Conservation (phyloP, 2,888 invertebrate genomes). For the Metalampra italica region DNA sequence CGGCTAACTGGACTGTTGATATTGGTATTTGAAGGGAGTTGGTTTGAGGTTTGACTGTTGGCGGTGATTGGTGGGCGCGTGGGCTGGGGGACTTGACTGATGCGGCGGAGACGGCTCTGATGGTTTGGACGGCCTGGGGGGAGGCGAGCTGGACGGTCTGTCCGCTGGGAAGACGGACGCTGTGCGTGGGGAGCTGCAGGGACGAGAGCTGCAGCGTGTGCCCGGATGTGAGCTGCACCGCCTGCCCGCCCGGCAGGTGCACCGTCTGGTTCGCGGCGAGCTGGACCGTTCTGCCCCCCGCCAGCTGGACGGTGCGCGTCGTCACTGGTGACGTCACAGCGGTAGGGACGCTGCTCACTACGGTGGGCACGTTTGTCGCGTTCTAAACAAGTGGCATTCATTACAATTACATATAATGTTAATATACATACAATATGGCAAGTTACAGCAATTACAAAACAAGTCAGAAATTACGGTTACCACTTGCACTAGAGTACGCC, state of each 20-base stretch:
- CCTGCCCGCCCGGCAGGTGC: conserved; percentile 46
- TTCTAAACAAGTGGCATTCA: conserved; percentile 32
- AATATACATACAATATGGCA: too few relatives aligned
- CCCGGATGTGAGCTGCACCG: conserved; percentile 47
- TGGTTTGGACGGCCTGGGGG: conserved; percentile 49
- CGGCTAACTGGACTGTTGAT: conserved; percentile 60
- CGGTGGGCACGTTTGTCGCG: conserved; percentile 36
- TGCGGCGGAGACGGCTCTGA: conserved; percentile 35
- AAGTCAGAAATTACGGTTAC: too few relatives aligned
- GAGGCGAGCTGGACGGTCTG: conserved; percentile 62
- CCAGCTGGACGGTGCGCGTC: conserved; percentile 56
- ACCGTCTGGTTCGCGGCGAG: conserved; percentile 52
- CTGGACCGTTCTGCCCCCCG: conserved; percentile 61
- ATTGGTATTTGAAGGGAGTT: conserved; percentile 58
- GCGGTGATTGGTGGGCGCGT: conserved; percentile 33
- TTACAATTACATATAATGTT: background rate
- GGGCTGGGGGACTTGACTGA: conserved; percentile 37
- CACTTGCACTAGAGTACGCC: too few relatives aligned
- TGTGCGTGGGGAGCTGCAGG: conserved; percentile 55
- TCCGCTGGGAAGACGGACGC: conserved; percentile 59
- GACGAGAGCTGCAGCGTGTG: conserved; percentile 47
- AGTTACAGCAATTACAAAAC: too few relatives aligned
- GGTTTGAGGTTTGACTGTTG: conserved; percentile 37
- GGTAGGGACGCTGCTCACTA: conserved; percentile 46
- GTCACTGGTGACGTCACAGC: conserved; percentile 38